Conservation (phyloP, 2,888 invertebrate species). For the Netelia melanura region DNA sequence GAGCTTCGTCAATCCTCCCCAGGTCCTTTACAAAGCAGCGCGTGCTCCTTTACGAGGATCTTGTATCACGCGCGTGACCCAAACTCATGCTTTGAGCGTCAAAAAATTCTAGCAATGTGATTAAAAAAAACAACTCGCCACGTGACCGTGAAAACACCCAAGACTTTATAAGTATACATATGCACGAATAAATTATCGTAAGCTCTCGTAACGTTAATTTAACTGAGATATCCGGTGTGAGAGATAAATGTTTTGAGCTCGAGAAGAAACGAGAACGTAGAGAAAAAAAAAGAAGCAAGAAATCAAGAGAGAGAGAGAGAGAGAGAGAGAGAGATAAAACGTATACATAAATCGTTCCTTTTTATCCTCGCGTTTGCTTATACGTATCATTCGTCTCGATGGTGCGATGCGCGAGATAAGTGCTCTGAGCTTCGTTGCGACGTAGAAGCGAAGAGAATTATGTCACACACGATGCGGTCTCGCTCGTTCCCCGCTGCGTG, state of each 20-base stretch:
- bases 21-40: slow-evolving; percentile 13
- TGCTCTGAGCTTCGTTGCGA: slow-evolving; percentile 31
- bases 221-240: slow-evolving; percentile 17
- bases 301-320: background rate
- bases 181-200: slow-evolving; percentile 1
- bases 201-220: slow-evolving; percentile 17
- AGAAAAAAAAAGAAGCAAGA: background rate
- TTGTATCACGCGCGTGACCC: slow-evolving; percentile 18
- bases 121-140: background rate
- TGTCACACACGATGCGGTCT: slow-evolving; percentile 59
- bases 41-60: slow-evolving; percentile 21
- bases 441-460: slow-evolving; percentile 62
- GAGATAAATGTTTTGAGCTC: slow-evolving; percentile 2
- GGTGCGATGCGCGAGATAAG: slow-evolving; percentile 44
- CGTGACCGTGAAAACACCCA: slow-evolving; percentile 2
- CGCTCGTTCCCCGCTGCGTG: slow-evolving; percentile 42
- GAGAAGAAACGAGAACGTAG: slow-evolving; percentile 3
- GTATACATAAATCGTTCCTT: background rate
- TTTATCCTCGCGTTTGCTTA: background rate
- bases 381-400: slow-evolving; percentile 18
- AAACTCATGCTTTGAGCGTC: slow-evolving; percentile 1
- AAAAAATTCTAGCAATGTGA: background rate
- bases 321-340: background rate
- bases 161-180: background rate
- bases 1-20: slow-evolving; percentile 31